phyloP scores from a whole-genome alignment of 2,797 vertebrate species.

The Cossypha caffra region DNA sequence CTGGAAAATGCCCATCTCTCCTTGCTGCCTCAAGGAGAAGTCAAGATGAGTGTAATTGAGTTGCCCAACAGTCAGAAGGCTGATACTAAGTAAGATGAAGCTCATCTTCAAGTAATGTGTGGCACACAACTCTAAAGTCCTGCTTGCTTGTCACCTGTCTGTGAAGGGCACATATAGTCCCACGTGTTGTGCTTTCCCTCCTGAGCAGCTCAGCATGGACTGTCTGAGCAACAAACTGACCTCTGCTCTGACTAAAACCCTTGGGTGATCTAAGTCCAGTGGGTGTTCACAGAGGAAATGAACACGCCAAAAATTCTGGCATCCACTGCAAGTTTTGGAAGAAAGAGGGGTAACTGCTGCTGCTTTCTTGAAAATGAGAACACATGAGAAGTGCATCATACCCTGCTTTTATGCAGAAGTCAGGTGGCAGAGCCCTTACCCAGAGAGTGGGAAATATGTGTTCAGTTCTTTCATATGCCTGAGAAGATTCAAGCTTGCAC shows the following conservation, averaged over 20 bases:
- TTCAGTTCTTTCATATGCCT: background rate
- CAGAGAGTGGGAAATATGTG: background rate
- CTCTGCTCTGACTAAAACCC: background rate
- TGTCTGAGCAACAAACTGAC: background rate
- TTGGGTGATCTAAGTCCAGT: background rate
- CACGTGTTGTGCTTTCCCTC: background rate
- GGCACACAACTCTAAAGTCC: background rate
- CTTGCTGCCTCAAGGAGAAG: background rate
- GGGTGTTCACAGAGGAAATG: background rate
- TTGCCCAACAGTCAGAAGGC: background rate
- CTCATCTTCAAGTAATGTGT: background rate
- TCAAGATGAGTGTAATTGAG: background rate
- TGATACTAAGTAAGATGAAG: background rate
- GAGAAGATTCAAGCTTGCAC: background rate
- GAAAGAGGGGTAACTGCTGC: background rate
- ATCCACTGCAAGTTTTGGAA: background rate
- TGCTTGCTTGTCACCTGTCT: background rate
- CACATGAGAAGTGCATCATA: background rate
- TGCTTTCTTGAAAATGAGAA: background rate
- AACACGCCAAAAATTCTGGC: background rate
- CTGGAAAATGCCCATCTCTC: background rate
- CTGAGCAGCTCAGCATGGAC: background rate
- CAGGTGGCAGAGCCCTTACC: background rate
- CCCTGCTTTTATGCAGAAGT: background rate
- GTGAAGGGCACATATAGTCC: background rate